Evolutionary conservation across 2,797 vertebrate species (phyloP).

Genomic region (Neoniphon sammara): DNA sequence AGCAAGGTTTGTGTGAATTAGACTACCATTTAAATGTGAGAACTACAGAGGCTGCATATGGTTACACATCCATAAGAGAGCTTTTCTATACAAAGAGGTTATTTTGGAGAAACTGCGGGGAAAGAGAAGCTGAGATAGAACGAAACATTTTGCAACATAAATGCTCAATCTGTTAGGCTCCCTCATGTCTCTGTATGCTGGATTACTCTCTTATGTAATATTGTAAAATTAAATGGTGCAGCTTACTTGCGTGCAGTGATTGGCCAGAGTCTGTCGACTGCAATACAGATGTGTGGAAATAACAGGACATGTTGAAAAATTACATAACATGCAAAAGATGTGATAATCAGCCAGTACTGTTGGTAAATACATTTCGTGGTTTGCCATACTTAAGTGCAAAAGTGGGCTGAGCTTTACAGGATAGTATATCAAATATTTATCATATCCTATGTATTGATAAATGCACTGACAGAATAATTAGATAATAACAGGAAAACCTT

Average conservation of each 20-base stretch:
- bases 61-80: not conserved
- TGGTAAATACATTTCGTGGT: not conserved
- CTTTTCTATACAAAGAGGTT: not conserved
- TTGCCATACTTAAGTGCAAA: not conserved
- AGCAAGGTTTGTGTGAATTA: not conserved
- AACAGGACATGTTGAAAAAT: not conserved
- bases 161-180: constrained; percentile 15
- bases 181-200: constrained; percentile 9
- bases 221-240: constrained; percentile 12
- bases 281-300: not conserved
- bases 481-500: too few relatives aligned
- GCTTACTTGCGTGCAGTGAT: not conserved
- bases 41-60: not conserved
- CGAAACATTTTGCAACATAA: constrained; percentile 11
- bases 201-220: constrained; percentile 50
- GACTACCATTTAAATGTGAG: not conserved
- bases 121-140: not conserved
- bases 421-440: too few relatives aligned
- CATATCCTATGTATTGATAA: too few relatives aligned
- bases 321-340: not conserved
- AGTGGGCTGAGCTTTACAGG: too few relatives aligned
- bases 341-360: not conserved
- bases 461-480: too few relatives aligned
- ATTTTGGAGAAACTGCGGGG: not conserved
- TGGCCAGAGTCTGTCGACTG: not conserved